Conservation (phyloP, 1,140 invertebrate genomes). For the Trachelipus rathkii region DNA sequence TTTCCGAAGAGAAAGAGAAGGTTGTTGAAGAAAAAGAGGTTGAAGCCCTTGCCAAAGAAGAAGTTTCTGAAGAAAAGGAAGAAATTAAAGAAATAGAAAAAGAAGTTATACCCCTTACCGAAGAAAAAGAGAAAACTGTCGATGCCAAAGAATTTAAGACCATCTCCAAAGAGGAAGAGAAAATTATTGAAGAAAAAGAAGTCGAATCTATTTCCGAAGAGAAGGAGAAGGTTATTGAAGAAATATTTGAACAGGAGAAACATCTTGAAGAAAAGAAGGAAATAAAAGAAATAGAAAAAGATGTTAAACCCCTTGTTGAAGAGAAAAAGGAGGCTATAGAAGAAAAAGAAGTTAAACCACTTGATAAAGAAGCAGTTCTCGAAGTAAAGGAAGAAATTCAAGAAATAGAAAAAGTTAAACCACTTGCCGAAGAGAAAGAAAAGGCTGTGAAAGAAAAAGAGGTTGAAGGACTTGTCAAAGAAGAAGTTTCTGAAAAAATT, state of each 20-base stretch:
- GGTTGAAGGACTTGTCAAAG: neutral
- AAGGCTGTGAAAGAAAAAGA: neutral
- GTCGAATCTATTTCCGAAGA: neutral
- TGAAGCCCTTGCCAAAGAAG: neutral
- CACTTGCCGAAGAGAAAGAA: neutral
- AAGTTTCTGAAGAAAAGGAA: neutral
- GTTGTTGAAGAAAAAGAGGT: neutral
- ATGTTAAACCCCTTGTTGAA: neutral
- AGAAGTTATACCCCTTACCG: neutral
- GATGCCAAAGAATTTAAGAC: neutral
- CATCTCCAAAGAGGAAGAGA: neutral
- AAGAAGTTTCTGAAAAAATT: neutral
- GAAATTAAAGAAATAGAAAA: constrained; percentile 17
- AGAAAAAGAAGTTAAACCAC: constrained; percentile 14
- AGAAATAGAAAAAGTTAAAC: neutral
- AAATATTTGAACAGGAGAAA: neutral
- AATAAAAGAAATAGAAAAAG: neutral
- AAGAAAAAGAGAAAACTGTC: neutral
- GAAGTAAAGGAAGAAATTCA: neutral
- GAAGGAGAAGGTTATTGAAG: neutral
- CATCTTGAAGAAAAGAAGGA: neutral
- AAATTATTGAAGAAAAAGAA: neutral
- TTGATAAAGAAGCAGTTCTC: neutral
- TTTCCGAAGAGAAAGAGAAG: neutral
- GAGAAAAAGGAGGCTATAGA: constrained; percentile 1